Conservation (phyloP, 2,888 invertebrate species). For the Venusia cambrica region DNA sequence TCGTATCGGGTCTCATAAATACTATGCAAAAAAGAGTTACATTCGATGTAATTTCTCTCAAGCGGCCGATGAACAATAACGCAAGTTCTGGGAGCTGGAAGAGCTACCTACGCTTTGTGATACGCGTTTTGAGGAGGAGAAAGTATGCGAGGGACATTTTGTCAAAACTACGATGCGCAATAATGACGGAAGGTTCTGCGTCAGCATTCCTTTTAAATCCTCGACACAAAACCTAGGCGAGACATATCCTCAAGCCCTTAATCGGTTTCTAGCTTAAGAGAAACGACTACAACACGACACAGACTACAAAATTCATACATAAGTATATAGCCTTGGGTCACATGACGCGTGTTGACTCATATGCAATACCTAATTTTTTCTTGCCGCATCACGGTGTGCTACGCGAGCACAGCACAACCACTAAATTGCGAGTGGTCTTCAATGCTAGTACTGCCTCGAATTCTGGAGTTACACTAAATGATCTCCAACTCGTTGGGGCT, state of each 20-base stretch:
- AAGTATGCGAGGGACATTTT: conserved; percentile 1
- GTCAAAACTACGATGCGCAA: conserved; percentile 12
- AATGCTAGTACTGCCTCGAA: conserved; percentile 24
- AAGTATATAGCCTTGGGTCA: conserved; percentile 27
- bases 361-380: conserved; percentile 14
- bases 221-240: conserved; percentile 3
- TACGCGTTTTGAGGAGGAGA: conserved; percentile 1
- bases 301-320: conserved; percentile 16
- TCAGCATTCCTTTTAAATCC: conserved; percentile 20
- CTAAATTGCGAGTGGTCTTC: conserved; percentile 27
- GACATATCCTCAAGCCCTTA: conserved; percentile 1
- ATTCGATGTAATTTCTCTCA: conserved; percentile 23
- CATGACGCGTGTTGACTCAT: conserved; percentile 21
- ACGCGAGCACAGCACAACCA: conserved; percentile 23
- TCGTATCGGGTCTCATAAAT: conserved; percentile 26
- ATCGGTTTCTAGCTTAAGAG: conserved; percentile 2
- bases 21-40: not conserved
- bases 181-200: conserved; percentile 16
- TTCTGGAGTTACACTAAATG: conserved; percentile 27
- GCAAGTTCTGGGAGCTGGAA: conserved; percentile 29
- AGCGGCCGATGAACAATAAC: conserved; percentile 19
- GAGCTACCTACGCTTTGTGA: conserved; percentile 2
- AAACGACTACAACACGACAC: conserved; percentile 1
- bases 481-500: conserved; percentile 32
- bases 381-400: conserved; percentile 31